Conservation (phyloP, 53 echinoderm and acorn worm genomes). For the Paracentrotus lividus region DNA sequence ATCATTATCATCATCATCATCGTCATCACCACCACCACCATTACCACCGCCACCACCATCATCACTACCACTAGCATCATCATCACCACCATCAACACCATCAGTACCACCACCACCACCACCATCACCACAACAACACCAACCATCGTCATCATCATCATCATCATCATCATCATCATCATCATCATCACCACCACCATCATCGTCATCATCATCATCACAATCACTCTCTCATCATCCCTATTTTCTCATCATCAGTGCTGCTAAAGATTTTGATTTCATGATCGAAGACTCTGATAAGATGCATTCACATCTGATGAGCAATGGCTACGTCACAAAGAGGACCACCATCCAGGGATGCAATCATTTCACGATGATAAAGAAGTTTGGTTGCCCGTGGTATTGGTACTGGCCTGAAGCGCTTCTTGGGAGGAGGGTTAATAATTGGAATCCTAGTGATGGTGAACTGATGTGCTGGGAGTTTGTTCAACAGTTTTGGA, state of each 20-base stretch:
- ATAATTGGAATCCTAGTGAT: neutral
- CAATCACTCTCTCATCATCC: constrained; percentile 39
- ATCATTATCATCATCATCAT: neutral
- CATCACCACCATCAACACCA: neutral
- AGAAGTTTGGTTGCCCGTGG: constrained; percentile 56
- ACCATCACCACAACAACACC: too few relatives aligned
- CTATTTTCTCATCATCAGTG: constrained; percentile 58
- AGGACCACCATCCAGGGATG: neutral
- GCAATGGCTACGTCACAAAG: neutral
- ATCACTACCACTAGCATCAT: neutral
- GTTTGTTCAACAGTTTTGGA: neutral
- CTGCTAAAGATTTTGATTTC: constrained; percentile 41
- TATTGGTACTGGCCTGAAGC: constrained; percentile 5
- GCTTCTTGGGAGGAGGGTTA: neutral
- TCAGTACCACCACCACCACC: neutral
- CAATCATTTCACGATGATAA: constrained; percentile 29
- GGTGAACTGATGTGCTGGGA: constrained; percentile 5
- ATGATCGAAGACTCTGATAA: constrained; percentile 34
- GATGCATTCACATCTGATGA: neutral
- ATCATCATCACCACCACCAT: neutral
- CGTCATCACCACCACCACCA: neutral
- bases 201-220: neutral
- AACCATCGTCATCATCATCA: neutral
- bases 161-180: neutral
- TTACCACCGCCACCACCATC: neutral